Base-by-base conservation (phyloP, 2,888 invertebrate genomes). In the Latrodectus hesperus region DNA sequence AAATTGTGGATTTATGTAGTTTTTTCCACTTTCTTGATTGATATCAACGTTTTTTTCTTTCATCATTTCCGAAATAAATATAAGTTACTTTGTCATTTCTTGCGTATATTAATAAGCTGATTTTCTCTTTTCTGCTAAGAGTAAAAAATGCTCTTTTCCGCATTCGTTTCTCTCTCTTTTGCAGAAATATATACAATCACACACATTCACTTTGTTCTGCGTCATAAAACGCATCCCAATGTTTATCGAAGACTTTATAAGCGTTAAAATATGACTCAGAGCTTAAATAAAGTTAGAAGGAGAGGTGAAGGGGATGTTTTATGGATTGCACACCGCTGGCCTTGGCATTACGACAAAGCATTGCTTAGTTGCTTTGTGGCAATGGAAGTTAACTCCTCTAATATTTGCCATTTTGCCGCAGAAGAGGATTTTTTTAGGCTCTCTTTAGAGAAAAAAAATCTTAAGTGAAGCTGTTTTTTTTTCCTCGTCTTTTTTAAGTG, bases 191-290 rank as follows among this genome's bases (percentile, higher is more conserved):
- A 17, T n/a, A 17, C 16, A 64, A 64, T 64, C 64, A 17, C 17
- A 17, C 17, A n/a, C 17, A 64, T 64, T 17, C 64, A 64, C 17
- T 64, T 64, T 64, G 64, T 17, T n/a, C 16, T 64, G 38, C 17
- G 64, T 64, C 64, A 64, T n/a, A n/a, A 64, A 64, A 9, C 17
- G 64, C 64, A n/a, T 17, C 38, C 9, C 14, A 70, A 70, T 38
- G 14, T 70, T 70, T 70, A 70, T 14, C 10, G 72, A 17, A 81
- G 81, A 72, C 65, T 73, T 73, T 67, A 74, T 72, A 72, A 60
- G 80, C 53, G 67, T 67, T 81, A 72, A 72, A 81, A 26, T 72
- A 74, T 74, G 81, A 74, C 65, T 74, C 81, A 81, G 26, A 74
- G 73, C 73, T 81, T 51, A 74, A 81, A 80, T 72, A 80, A 55